phyloP scores from a whole-genome alignment of 2,797 vertebrate species.

The Astyanax mexicanus region DNA sequence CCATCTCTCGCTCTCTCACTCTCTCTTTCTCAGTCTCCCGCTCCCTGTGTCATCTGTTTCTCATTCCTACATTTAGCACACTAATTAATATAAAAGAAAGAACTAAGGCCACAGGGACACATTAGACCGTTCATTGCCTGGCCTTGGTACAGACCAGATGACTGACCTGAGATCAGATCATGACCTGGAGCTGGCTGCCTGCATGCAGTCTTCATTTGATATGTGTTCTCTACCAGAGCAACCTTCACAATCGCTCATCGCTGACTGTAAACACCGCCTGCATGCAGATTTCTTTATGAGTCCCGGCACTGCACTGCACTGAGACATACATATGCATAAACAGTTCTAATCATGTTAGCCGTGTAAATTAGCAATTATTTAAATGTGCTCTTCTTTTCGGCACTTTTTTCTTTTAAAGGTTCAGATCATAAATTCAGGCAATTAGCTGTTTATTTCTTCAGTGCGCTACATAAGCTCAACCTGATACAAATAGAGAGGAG shows the following conservation, averaged over 20 bases:
- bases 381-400: not conserved
- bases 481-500: not conserved
- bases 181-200: not conserved
- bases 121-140: slow-evolving; percentile 33
- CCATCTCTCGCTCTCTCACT: slow-evolving; percentile 17
- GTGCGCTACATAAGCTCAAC: not conserved
- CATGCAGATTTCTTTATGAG: not conserved
- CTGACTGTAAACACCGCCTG: not conserved
- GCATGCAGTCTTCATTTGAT: not conserved
- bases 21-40: not conserved
- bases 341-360: not conserved
- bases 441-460: slow-evolving; percentile 14
- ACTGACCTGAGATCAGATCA: slow-evolving; percentile 9
- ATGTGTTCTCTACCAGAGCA: not conserved
- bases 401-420: not conserved
- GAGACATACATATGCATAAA: not conserved
- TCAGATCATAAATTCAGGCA: slow-evolving; percentile 15
- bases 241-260: slow-evolving; percentile 3
- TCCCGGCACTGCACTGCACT: not conserved
- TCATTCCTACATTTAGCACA: slow-evolving; percentile 37
- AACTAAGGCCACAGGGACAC: slow-evolving; percentile 26
- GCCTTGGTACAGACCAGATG: slow-evolving; percentile 20
- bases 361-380: slow-evolving; percentile 18
- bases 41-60: slow-evolving; percentile 24
- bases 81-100: slow-evolving; percentile 56